These are phyloP conservation scores for Nyctibius bracteatus DNA, from an alignment of 2,113 vertebrate genomes.

Conservation along the genomic window DNA sequence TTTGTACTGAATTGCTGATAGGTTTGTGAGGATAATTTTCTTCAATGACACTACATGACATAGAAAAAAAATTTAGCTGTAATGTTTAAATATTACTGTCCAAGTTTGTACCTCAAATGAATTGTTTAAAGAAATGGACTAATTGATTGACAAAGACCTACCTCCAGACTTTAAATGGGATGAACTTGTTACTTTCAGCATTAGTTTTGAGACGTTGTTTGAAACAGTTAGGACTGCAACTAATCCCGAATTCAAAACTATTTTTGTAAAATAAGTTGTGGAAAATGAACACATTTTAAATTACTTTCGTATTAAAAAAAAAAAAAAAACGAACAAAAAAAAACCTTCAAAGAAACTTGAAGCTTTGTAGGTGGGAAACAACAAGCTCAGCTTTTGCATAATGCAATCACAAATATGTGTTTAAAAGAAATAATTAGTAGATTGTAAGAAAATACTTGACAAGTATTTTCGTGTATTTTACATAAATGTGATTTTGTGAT, in stretches of 20 bases:
- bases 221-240: slow-evolving; percentile 83
- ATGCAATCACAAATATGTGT: slow-evolving; percentile 88
- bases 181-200: slow-evolving; percentile 76
- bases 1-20: slow-evolving; percentile 87
- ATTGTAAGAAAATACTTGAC: slow-evolving; percentile 87
- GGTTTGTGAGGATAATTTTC: slow-evolving; percentile 83
- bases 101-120: slow-evolving; percentile 88
- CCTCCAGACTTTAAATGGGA: slow-evolving; percentile 90
- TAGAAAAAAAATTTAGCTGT: slow-evolving; percentile 75
- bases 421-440: slow-evolving; percentile 79
- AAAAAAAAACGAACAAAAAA: slow-evolving; percentile 23
- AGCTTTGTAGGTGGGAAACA: slow-evolving; percentile 86
- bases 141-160: slow-evolving; percentile 89
- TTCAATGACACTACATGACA: slow-evolving; percentile 80
- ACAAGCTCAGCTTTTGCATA: slow-evolving; percentile 87
- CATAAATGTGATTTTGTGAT: slow-evolving; percentile 92
- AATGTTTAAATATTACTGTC: slow-evolving; percentile 82
- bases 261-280: slow-evolving; percentile 79
- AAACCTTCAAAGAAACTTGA: slow-evolving; percentile 87
- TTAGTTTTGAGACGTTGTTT: slow-evolving; percentile 71
- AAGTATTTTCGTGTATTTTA: slow-evolving; percentile 89
- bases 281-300: slow-evolving; percentile 75
- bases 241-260: slow-evolving; percentile 77
- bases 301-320: slow-evolving; percentile 70
- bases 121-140: slow-evolving; percentile 81